A percentile compares a stretch with the other conserved stretches of the same genome.
These are phyloP conservation scores for Hyposoter dolosus DNA, from an alignment of 2,888 invertebrate genomes.

Conservation along the genomic window DNA sequence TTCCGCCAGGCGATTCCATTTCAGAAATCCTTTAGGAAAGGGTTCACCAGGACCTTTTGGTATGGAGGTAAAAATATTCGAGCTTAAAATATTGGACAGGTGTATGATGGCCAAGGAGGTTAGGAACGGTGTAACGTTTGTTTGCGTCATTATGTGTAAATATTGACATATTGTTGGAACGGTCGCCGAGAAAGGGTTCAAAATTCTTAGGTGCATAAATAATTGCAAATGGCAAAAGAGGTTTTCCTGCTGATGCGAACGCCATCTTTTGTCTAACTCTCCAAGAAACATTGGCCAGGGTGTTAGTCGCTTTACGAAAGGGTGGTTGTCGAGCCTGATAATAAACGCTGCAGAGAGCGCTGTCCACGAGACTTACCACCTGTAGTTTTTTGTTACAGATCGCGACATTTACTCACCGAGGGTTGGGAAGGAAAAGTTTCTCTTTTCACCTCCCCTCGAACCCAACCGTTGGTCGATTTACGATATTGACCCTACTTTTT, in stretches of 20 bases:
- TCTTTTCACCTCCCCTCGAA: neutral
- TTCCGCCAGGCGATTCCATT: neutral
- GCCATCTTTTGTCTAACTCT: constrained; percentile 35
- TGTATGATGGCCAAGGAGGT: neutral
- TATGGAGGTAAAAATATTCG: neutral
- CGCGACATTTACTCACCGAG: constrained; percentile 39
- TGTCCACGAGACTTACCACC: constrained; percentile 38
- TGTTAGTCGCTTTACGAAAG: neutral
- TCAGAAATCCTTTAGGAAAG: constrained; percentile 11
- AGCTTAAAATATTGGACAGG: neutral
- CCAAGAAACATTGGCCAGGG: neutral
- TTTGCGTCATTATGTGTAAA: neutral
- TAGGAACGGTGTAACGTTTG: neutral
- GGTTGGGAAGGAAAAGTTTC: constrained; percentile 31
- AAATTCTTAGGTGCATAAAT: constrained; percentile 21
- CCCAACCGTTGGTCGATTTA: constrained; percentile 6
- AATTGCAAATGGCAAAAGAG: neutral
- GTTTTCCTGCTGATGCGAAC: neutral
- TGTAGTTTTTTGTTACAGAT: constrained; percentile 33
- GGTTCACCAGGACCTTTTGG: constrained; percentile 10
- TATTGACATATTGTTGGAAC: neutral
- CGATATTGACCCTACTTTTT: neutral
- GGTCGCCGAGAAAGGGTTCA: neutral
- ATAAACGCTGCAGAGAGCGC: constrained; percentile 49
- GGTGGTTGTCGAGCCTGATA: constrained; percentile 5